Conservation (phyloP, 35 echinoderm and acorn worm genomes). For the Eucidaris tribuloides region DNA sequence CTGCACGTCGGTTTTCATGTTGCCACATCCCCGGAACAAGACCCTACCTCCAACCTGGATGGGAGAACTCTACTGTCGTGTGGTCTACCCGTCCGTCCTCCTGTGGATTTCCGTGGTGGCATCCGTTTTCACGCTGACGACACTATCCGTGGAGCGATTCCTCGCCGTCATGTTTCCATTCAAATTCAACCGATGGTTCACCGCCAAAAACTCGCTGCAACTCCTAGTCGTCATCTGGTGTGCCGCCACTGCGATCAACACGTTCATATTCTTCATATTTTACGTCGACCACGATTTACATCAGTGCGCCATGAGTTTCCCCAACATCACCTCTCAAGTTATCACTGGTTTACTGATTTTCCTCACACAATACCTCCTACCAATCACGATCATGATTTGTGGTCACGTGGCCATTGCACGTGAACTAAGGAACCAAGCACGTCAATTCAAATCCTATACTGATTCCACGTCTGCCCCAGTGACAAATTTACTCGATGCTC, state of each 20-base stretch:
- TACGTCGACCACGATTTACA: neutral
- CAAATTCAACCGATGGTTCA: slow-evolving; percentile 52
- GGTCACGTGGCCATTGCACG: neutral
- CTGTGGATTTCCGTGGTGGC: slow-evolving; percentile 79
- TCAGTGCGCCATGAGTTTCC: slow-evolving; percentile 32
- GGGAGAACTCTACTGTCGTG: slow-evolving; percentile 73
- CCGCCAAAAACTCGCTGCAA: slow-evolving; percentile 20
- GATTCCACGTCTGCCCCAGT: neutral
- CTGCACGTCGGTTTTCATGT: slow-evolving; percentile 57
- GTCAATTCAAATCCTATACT: neutral
- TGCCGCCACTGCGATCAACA: slow-evolving; percentile 40
- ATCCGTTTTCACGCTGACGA: slow-evolving; percentile 73
- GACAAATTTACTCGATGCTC: slow-evolving; percentile 23
- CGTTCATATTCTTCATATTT: slow-evolving; percentile 25
- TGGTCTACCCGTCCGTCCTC: slow-evolving; percentile 54
- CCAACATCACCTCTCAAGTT: neutral
- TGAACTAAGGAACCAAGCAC: slow-evolving; percentile 29
- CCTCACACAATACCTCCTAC: slow-evolving; percentile 65
- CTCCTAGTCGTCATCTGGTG: slow-evolving; percentile 54
- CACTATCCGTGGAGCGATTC: slow-evolving; percentile 78
- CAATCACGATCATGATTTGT: slow-evolving; percentile 68
- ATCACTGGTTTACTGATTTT: slow-evolving; percentile 56
- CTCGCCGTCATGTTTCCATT: slow-evolving; percentile 83
- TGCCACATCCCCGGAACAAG: slow-evolving; percentile 40
- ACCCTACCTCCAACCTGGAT: neutral